Evolutionary conservation across 2,888 invertebrate genomes (phyloP).

Genomic region (Caradrina kadenii): DNA sequence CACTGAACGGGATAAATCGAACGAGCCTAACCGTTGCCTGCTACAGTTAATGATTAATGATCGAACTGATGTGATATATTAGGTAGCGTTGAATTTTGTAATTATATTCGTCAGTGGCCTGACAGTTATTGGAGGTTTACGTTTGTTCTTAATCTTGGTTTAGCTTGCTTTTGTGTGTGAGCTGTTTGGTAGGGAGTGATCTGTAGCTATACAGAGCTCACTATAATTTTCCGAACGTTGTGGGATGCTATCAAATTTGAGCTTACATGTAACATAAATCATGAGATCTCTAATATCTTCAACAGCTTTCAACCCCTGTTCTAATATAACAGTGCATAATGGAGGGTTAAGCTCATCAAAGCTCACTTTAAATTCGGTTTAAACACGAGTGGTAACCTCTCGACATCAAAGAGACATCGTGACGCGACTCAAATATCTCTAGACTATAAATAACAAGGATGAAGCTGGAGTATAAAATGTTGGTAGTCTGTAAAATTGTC

Average conservation of each 20-base stretch:
- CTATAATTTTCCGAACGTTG: background rate
- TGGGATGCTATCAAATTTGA: background rate
- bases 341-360: conserved; percentile 24
- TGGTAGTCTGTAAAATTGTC: conserved; percentile 61
- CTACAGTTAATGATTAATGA: conserved; percentile 70
- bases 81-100: conserved; percentile 65
- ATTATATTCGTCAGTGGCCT: conserved; percentile 56
- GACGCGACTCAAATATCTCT: conserved; percentile 57
- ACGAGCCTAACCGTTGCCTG: conserved; percentile 57
- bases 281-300: background rate
- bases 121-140: conserved; percentile 49
- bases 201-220: background rate
- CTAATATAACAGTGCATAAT: background rate
- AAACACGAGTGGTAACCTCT: conserved; percentile 45
- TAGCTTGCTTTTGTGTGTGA: conserved; percentile 22
- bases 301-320: background rate
- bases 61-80: conserved; percentile 65
- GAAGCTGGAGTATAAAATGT: conserved; percentile 56
- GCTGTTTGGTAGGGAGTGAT: conserved; percentile 7
- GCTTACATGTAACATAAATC: background rate
- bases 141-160: conserved; percentile 47
- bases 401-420: conserved; percentile 57
- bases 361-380: conserved; percentile 44
- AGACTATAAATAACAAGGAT: conserved; percentile 61
- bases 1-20: conserved; percentile 74